Conservation (phyloP, 2,797 vertebrate genomes). For the Chanos chanos region DNA sequence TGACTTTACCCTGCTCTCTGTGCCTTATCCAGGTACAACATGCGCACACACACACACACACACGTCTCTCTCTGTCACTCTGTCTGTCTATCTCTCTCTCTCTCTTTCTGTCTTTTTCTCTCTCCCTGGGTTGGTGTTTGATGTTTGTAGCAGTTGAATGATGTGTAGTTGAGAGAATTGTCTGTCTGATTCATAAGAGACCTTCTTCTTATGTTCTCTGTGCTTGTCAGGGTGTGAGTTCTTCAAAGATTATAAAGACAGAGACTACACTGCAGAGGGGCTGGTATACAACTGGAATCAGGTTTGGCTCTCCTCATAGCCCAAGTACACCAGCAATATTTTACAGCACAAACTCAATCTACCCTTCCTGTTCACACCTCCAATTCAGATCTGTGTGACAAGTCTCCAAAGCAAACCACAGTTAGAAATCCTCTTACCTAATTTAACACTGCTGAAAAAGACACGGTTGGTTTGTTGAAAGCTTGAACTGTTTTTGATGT, state of each 20-base stretch:
- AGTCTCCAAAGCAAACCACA: not conserved
- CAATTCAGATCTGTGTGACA: not conserved
- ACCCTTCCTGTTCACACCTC: not conserved
- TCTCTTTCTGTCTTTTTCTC: not conserved
- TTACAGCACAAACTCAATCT: not conserved
- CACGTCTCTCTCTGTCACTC: not conserved
- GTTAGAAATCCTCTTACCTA: not conserved
- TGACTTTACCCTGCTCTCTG: slow-evolving; percentile 94
- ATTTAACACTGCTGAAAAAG: not conserved
- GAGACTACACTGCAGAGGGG: slow-evolving; percentile 93
- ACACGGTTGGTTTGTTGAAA: too few relatives aligned
- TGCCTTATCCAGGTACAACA: slow-evolving; percentile 92
- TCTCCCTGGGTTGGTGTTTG: not conserved
- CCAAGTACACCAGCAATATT: too few relatives aligned
- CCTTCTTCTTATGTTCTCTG: too few relatives aligned
- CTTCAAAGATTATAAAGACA: slow-evolving; percentile 97
- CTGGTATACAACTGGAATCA: slow-evolving; percentile 99
- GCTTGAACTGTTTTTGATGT: too few relatives aligned
- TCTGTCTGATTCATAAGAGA: too few relatives aligned
- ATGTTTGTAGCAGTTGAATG: too few relatives aligned
- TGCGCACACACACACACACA: too few relatives aligned
- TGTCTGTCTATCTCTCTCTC: not conserved
- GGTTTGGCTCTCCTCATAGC: slow-evolving; percentile 68
- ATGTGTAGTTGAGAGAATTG: too few relatives aligned
- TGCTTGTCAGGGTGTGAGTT: slow-evolving; percentile 90